Evolutionary conservation across 2,888 invertebrate genomes (phyloP).

Genomic region (Scaeva pyrastri): DNA sequence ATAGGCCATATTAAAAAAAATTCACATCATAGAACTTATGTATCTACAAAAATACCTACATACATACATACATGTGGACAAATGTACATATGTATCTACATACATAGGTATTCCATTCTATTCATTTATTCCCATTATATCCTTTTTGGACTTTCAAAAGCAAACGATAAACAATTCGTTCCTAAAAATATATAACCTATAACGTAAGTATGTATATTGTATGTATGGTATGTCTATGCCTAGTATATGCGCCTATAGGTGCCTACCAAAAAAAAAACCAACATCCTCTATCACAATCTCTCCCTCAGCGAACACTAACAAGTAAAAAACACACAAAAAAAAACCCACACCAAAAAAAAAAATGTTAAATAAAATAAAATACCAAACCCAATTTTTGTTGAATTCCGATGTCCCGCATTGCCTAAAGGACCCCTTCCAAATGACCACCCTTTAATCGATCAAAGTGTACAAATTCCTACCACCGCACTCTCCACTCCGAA

Average conservation of each 20-base stretch:
- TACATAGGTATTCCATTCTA: slow-evolving; percentile 31
- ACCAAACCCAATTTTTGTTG: slow-evolving; percentile 46
- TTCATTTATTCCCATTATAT: slow-evolving; percentile 65
- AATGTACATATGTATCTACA: too few relatives aligned
- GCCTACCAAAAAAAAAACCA: slow-evolving; percentile 12
- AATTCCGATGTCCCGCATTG: slow-evolving; percentile 65
- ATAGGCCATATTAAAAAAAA: slow-evolving; percentile 11
- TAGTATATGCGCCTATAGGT: background rate
- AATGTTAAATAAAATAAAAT: slow-evolving; percentile 33
- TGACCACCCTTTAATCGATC: slow-evolving; percentile 70
- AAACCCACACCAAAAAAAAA: slow-evolving; percentile 15
- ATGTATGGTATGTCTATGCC: background rate
- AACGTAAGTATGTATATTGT: too few relatives aligned
- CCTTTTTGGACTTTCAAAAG: slow-evolving; percentile 57
- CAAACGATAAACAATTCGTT: slow-evolving; percentile 60
- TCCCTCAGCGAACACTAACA: background rate
- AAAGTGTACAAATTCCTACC: slow-evolving; percentile 66
- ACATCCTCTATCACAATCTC: slow-evolving; percentile 5
- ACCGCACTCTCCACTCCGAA: too few relatives aligned
- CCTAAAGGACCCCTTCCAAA: slow-evolving; percentile 42
- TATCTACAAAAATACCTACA: too few relatives aligned
- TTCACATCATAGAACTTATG: background rate
- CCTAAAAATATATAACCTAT: slow-evolving; percentile 40
- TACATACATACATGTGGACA: background rate
- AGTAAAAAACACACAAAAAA: too few relatives aligned